phyloP scores from a whole-genome alignment of 2,797 vertebrate genomes.

The Hipposideros larvatus region DNA sequence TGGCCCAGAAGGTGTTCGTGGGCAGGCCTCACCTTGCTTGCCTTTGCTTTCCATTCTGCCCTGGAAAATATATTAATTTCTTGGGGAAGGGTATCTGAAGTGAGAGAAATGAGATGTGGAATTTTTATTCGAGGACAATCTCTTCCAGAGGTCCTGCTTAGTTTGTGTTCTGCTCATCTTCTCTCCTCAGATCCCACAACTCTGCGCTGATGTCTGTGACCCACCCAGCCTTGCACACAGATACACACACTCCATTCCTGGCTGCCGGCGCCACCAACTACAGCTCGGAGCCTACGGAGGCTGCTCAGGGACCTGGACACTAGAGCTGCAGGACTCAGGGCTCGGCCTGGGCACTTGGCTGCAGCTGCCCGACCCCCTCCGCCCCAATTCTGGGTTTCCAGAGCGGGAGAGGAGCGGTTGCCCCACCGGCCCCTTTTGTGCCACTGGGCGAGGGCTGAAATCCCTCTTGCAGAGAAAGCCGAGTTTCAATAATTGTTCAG shows the following conservation, averaged over 20 bases:
- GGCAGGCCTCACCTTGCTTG: constrained; percentile 61
- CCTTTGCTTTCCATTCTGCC: constrained; percentile 42
- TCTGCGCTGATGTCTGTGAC: neutral
- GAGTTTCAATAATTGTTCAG: constrained; percentile 73
- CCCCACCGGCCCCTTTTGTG: constrained; percentile 68
- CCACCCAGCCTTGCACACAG: constrained; percentile 40
- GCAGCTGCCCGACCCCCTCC: constrained; percentile 22
- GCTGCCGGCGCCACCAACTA: constrained; percentile 1
- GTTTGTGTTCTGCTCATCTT: neutral
- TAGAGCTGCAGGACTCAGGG: constrained; percentile 10
- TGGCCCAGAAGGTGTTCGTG: neutral
- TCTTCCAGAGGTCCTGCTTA: constrained; percentile 49
- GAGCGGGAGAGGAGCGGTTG: neutral
- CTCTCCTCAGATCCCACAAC: constrained; percentile 17
- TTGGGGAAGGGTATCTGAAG: neutral
- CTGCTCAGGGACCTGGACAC: constrained; percentile 44
- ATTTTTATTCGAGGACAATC: constrained; percentile 4
- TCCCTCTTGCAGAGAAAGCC: constrained; percentile 80
- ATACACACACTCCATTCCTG: constrained; percentile 37
- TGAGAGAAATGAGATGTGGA: neutral
- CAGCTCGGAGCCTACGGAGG: neutral
- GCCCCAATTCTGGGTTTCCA: constrained; percentile 23
- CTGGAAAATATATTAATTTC: constrained; percentile 53
- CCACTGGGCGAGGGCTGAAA: constrained; percentile 74
- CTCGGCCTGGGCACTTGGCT: neutral